Percentiles rank a stretch among this genome's conserved stretches.
Evolutionary conservation across 2,113 vertebrate species (phyloP).

Genomic region (Camelus dromedarius): DNA sequence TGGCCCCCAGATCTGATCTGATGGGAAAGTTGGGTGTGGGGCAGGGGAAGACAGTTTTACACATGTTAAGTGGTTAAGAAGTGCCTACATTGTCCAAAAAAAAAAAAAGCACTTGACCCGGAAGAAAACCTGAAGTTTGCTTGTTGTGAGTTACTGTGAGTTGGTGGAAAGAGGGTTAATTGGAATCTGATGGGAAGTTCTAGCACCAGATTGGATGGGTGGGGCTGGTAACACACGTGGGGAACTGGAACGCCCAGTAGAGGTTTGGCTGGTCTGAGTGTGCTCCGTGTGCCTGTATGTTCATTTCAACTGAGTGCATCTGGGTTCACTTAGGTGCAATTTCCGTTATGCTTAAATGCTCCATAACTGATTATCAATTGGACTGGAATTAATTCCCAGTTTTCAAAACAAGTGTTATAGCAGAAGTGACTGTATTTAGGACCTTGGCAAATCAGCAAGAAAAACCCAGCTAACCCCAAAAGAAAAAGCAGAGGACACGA

Average conservation of each 20-base stretch:
- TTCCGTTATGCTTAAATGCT: background rate
- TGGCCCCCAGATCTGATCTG: background rate
- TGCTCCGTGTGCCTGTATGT: background rate
- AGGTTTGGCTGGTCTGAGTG: rapidly evolving
- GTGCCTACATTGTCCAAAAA: background rate
- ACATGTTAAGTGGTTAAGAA: background rate
- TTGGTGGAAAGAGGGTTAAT: background rate
- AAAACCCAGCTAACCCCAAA: background rate
- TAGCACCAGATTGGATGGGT: background rate
- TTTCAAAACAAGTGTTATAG: background rate
- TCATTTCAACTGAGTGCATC: too few species aligned
- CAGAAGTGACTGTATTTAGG: background rate
- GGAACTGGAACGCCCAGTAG: rapidly evolving
- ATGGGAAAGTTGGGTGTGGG: background rate
- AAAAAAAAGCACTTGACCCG: background rate
- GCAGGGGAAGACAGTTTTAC: background rate
- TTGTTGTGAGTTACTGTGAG: background rate
- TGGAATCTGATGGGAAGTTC: background rate
- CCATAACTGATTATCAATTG: background rate
- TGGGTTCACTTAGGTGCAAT: background rate
- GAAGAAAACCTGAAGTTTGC: background rate
- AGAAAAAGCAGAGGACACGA: background rate
- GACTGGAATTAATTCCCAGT: background rate
- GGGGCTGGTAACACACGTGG: rapidly evolving
- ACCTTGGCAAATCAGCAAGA: background rate